Conservation (phyloP, 2,797 vertebrate species). For the Atherinosoma microstoma region DNA sequence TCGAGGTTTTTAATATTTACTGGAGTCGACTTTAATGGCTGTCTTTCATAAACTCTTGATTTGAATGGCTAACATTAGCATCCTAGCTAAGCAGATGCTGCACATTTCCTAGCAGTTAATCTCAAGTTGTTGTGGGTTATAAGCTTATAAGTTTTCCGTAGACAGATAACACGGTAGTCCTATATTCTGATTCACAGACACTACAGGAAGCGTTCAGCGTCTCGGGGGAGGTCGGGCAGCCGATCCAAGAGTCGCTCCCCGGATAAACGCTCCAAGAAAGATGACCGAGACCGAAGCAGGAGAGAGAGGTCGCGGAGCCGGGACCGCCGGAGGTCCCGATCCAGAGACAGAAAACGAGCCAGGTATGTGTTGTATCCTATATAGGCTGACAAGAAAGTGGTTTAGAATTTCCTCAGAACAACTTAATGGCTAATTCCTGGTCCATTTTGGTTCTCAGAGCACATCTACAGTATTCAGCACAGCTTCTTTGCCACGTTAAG, state of each 20-base stretch:
- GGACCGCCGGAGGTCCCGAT: conserved; percentile 92
- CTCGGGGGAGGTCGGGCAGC: conserved; percentile 90
- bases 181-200: conserved; percentile 81
- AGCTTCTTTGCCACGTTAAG: no score
- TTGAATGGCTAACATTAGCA: conserved; percentile 57
- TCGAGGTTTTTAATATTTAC: background rate
- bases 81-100: conserved; percentile 28
- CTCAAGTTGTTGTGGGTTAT: rapidly evolving
- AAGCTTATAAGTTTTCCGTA: background rate
- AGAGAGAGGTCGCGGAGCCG: conserved; percentile 89
- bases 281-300: conserved; percentile 90
- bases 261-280: conserved; percentile 94
- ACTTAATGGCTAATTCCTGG: no score
- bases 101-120: background rate
- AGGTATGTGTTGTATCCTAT: conserved; percentile 75
- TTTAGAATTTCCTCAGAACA: no score
- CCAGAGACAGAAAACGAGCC: conserved; percentile 91
- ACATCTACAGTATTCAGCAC: background rate
- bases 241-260: conserved; percentile 95
- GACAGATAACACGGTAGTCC: background rate
- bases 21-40: background rate
- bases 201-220: conserved; percentile 94
- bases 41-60: background rate
- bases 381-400: background rate
- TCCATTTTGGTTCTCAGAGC: no score